Evolutionary conservation across 2,888 invertebrate species (phyloP).

Genomic region (Calameuta idolon): DNA sequence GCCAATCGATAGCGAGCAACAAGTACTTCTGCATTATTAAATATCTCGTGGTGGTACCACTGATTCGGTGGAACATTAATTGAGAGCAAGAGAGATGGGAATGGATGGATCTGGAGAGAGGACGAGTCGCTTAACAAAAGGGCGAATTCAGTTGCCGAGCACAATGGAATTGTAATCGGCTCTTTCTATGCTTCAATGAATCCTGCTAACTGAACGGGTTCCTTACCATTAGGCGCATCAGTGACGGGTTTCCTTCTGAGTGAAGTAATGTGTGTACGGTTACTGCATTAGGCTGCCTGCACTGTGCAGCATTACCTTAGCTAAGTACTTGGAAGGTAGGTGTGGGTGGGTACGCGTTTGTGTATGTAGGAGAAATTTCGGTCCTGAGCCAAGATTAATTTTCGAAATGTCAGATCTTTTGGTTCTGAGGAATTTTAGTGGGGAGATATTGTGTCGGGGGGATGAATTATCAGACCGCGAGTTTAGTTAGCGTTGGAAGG

Average conservation of each 20-base stretch:
- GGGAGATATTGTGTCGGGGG: neutral
- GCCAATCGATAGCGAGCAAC: neutral
- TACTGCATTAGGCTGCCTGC: neutral
- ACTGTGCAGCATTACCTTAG: neutral
- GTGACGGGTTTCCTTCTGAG: neutral
- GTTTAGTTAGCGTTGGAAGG: neutral
- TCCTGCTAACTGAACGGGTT: neutral
- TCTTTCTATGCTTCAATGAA: neutral
- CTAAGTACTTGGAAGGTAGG: neutral
- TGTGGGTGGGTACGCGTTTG: neutral
- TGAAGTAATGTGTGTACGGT: neutral
- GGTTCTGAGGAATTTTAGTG: neutral
- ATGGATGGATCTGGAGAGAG: neutral
- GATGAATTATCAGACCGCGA: neutral
- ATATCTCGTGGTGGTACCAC: neutral
- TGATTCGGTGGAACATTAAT: neutral
- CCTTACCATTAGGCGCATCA: neutral
- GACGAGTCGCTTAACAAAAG: neutral
- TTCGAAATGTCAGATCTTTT: neutral
- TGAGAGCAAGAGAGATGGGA: neutral
- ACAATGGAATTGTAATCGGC: neutral
- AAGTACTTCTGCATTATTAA: neutral
- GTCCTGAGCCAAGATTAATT: neutral
- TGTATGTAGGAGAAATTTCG: neutral
- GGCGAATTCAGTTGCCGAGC: neutral